These are phyloP conservation scores for Paguma larvata DNA, from an alignment of 2,797 vertebrate genomes.

Conservation along the genomic window DNA sequence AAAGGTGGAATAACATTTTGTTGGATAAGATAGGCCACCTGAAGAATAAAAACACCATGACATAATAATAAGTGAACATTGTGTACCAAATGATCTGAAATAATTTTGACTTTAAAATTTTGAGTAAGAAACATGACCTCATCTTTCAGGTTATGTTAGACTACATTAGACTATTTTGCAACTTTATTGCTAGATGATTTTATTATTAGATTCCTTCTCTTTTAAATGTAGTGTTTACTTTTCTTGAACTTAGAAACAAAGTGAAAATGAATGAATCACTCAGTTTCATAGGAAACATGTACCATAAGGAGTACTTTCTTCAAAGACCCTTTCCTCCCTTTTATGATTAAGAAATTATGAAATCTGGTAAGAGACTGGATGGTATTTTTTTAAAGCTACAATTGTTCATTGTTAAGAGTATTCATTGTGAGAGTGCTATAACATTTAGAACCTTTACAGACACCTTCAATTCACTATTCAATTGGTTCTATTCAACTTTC, in stretches of 20 bases:
- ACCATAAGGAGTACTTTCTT: background rate
- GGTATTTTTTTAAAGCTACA: background rate
- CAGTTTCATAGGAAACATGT: background rate
- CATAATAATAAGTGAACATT: background rate
- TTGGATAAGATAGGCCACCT: constrained; percentile 99
- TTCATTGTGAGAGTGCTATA: background rate
- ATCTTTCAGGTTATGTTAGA: background rate
- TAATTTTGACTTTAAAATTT: constrained; percentile 55
- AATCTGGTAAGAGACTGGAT: background rate
- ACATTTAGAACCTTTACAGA: background rate
- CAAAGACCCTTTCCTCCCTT: constrained; percentile 18
- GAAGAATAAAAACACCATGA: constrained; percentile 58
- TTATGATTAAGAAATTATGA: constrained; percentile 45
- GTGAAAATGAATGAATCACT: constrained; percentile 50
- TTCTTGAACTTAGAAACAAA: constrained; percentile 22
- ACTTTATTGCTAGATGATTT: background rate
- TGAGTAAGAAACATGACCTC: background rate
- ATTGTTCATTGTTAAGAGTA: background rate
- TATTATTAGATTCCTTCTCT: background rate
- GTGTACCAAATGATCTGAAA: background rate
- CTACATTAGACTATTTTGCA: background rate
- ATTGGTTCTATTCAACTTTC: background rate
- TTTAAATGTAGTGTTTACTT: constrained; percentile 39
- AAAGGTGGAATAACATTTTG: constrained; percentile 99
- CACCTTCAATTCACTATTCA: background rate